Percentiles rank a stretch among this genome's conserved stretches.
Evolutionary conservation across 2,797 vertebrate genomes (phyloP).

Genomic region (Sebastiscus tertius): DNA sequence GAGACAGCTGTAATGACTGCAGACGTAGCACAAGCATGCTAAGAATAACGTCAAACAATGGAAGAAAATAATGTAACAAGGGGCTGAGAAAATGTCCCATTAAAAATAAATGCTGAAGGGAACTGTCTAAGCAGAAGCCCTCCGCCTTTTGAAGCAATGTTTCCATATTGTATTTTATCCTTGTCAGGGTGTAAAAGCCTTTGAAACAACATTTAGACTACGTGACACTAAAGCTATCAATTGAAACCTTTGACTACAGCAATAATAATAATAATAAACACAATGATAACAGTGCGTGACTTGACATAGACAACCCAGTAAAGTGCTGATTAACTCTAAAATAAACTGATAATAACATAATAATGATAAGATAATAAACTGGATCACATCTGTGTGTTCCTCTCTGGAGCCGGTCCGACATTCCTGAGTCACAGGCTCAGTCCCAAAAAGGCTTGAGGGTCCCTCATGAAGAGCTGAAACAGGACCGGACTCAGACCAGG

Average conservation of each 20-base stretch:
- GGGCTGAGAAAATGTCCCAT: neutral
- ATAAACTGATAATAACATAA: no score
- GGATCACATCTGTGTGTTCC: neutral
- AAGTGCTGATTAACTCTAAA: no score
- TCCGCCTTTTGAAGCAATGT: neutral
- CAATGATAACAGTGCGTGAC: neutral
- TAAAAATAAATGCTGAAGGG: neutral
- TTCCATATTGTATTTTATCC: neutral
- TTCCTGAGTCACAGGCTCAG: slow-evolving; percentile 27
- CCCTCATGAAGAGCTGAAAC: slow-evolving; percentile 1
- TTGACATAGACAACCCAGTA: neutral
- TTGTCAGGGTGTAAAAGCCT: neutral
- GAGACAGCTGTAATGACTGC: neutral
- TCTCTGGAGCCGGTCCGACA: slow-evolving; percentile 15
- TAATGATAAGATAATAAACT: neutral
- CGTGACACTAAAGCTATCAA: neutral
- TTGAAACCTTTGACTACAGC: neutral
- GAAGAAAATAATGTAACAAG: neutral
- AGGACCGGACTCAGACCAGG: neutral
- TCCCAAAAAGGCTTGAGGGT: slow-evolving; percentile 3
- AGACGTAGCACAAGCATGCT: neutral
- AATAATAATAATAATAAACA: neutral
- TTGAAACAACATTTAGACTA: neutral
- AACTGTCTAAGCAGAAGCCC: neutral
- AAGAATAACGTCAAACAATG: neutral